Evolutionary conservation across 1,140 invertebrate genomes (phyloP).

Genomic region (Cydia strobilella): DNA sequence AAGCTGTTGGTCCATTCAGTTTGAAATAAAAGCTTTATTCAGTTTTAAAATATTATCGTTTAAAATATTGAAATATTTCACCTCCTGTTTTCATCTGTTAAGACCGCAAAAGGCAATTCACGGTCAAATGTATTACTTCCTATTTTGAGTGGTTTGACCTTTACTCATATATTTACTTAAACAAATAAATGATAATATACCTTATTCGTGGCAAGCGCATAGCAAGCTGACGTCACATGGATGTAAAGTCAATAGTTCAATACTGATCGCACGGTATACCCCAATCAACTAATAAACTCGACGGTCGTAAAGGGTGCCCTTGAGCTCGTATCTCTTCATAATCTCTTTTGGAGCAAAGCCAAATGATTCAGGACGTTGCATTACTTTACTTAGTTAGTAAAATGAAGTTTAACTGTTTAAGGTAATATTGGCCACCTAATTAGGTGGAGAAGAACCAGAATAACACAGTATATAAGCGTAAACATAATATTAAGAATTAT

Average conservation of each 20-base stretch:
- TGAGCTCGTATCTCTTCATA: slow-evolving; percentile 57
- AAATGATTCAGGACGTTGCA: slow-evolving; percentile 55
- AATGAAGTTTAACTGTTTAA: slow-evolving; percentile 44
- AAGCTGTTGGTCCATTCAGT: too few relatives aligned
- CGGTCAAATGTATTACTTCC: slow-evolving; percentile 28
- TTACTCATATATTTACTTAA: slow-evolving; percentile 3
- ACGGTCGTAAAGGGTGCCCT: slow-evolving; percentile 49
- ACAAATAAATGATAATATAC: slow-evolving; percentile 26
- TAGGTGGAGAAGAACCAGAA: too few relatives aligned
- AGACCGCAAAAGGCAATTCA: slow-evolving; percentile 14
- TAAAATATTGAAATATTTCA: slow-evolving; percentile 16
- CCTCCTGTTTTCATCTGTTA: slow-evolving; percentile 2
- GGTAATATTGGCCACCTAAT: neutral
- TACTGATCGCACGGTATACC: slow-evolving; percentile 3
- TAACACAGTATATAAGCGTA: neutral
- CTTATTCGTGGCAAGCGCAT: slow-evolving; percentile 13
- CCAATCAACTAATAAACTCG: slow-evolving; percentile 28
- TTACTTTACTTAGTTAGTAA: slow-evolving; percentile 64
- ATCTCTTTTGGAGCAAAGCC: slow-evolving; percentile 57
- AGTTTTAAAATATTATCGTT: neutral
- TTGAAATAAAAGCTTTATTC: neutral
- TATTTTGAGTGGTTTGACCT: slow-evolving; percentile 22
- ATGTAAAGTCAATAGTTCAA: neutral
- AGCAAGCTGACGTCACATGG: neutral
- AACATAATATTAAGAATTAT: neutral